These are phyloP conservation scores for Rhinoptilus africanus DNA, from an alignment of 2,113 vertebrate genomes.

Conservation along the genomic window DNA sequence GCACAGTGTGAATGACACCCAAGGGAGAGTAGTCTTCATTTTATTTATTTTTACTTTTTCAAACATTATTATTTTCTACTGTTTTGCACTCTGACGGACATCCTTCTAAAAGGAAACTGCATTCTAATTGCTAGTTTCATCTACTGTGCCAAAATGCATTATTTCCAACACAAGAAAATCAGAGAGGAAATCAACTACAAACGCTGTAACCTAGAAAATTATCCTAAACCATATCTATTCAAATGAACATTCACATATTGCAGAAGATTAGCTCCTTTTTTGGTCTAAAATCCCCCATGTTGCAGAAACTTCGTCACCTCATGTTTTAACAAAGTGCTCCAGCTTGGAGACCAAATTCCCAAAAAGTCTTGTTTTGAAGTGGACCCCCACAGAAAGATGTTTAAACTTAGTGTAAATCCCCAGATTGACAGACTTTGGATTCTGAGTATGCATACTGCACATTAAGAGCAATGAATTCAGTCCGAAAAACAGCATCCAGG, in stretches of 20 bases:
- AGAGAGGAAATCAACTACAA: background rate
- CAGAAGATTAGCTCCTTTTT: background rate
- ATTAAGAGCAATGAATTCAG: background rate
- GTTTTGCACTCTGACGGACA: background rate
- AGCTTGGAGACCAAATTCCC: background rate
- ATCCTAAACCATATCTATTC: background rate
- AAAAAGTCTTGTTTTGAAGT: background rate
- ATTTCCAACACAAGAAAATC: background rate
- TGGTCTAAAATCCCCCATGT: background rate
- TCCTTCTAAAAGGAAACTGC: background rate
- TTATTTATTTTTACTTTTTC: conserved; percentile 32
- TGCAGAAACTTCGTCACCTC: background rate
- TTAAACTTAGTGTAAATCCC: background rate
- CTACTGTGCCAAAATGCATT: background rate
- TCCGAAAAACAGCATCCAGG: background rate
- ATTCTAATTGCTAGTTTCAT: background rate
- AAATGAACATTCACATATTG: background rate
- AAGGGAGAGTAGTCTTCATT: background rate
- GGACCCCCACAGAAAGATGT: background rate
- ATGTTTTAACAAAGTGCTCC: background rate
- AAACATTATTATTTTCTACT: conserved; percentile 21
- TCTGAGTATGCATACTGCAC: background rate
- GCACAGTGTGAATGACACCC: conserved; percentile 1
- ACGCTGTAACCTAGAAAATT: background rate
- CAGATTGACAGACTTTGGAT: background rate